Evolutionary conservation across 2,113 vertebrate genomes (phyloP), one percentile per base, ranked within the genome.

Genomic region (Varanus salvator): DNA sequence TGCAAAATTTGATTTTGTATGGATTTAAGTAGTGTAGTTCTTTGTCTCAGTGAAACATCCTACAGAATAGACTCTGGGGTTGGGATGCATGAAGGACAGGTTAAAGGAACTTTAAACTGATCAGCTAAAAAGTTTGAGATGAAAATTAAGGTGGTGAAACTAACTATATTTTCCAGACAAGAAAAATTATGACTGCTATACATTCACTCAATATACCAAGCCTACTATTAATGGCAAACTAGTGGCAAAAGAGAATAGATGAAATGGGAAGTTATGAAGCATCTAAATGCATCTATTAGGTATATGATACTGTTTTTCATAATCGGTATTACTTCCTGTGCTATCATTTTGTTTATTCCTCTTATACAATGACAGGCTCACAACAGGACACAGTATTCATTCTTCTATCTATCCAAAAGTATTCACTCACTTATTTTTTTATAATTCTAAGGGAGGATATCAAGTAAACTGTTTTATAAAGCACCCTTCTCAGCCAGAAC

Each of bases 401-500:
- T 89, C 72, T 34, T 7, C 3, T 7, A 34, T 9, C 74, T 92
- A 48, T 84, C 44, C 19, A 75, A 6, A 93, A 92, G 87, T 90
- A 93, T 86, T 89, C 80, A 60, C 54, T 52, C 68, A 29, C 52
- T 80, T 74, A 11, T 21, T 91, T 91, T 80, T 85, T 92, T 44
- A 44, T 44, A 90, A 89, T 71, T 48, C 80, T 92, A 80, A 52
- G 86, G 38, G 71, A 84, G 14, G 82, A 68, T 81, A 17, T 66
- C 75, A 84, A n/a, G 25, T 54, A 83, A 87, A 87, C 71, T 64
- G 52, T 77, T 80, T 89, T 74, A 25, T 60, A 86, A 91, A 96
- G 89, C 85, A 93, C 76, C 48, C 38, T 76, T 92, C 84, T 94
- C 64, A 90, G 84, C 50, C 91, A 14, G 93, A 90, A 69, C 48